Base-by-base conservation (phyloP, 1,140 invertebrate species). In the Hyphantria cunea region DNA sequence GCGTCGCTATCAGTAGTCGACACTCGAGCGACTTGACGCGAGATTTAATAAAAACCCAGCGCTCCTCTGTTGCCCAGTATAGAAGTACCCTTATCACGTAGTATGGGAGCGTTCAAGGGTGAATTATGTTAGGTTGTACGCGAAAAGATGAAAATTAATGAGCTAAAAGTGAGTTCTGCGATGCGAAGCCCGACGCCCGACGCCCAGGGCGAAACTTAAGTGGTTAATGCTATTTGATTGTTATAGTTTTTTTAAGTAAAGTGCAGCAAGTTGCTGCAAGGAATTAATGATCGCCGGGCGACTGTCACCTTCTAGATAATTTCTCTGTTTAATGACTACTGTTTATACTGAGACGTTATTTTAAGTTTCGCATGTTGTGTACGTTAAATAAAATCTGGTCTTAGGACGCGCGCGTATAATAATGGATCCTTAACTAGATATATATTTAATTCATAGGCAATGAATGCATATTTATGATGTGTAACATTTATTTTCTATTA, bases 61-160 rank as follows among this genome's bases (percentile, higher is more conserved):
- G 64, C 74, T 70, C 70, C 69, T 59, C 56, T 74, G 60, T 70
- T 73, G 76, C 64, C 76, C 72, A 74, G 74, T 78, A 69, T 80
- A 82, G 71, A 78, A 68, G 67, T 68, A 72, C 68, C 78, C 82
- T 90, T 90, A 90, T 90, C 87, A 68, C 72, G 61, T 74, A 73
- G 80, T 86, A 84, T 86, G 81, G 78, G 76, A 78, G 82, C 86
- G 74, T 69, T 90, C 82, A 76, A 89, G 80, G 78, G 82, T 78
- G 82, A 90, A 87, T 90, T 90, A 90, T 90, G 84, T 85, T 80
- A 76, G 76, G 76, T 82, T 74, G 73, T 73, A 70, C 74, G 74
- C 59, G 74, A 64, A 74, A 84, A 89, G 86, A 89, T 89, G 86
- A 86, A 88, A 90, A 88, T 88, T 90, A 90, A 90, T 87, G 85